Evolutionary conservation across 2,888 invertebrate genomes (phyloP).

Genomic region (Malacosoma neustria): DNA sequence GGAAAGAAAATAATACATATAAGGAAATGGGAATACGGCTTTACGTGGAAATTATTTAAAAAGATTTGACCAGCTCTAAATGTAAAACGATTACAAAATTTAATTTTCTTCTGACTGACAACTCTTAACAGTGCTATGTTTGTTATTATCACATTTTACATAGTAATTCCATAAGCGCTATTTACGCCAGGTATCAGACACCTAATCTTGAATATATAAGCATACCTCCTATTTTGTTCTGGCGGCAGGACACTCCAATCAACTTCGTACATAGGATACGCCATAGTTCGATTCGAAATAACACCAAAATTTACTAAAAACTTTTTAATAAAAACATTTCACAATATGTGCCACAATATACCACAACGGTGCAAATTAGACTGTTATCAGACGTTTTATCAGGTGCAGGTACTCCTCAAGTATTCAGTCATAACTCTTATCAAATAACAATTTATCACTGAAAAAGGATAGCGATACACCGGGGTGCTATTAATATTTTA

Average conservation of each 20-base stretch:
- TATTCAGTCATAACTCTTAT: constrained; percentile 70
- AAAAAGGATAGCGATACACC: constrained; percentile 70
- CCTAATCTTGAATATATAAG: constrained; percentile 13
- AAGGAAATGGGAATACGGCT: background rate
- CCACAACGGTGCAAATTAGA: constrained; percentile 56
- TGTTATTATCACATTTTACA: too few species aligned
- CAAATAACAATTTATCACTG: constrained; percentile 69
- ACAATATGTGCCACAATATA: constrained; percentile 48
- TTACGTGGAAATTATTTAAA: background rate
- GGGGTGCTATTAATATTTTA: constrained; percentile 52
- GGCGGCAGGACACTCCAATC: constrained; percentile 91
- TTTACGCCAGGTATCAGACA: background rate
- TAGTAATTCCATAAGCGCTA: too few species aligned
- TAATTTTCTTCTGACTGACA: too few species aligned
- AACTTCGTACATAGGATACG: constrained; percentile 80
- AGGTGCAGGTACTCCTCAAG: constrained; percentile 63
- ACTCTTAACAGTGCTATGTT: too few species aligned
- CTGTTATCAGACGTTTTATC: constrained; percentile 71
- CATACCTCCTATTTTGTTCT: constrained; percentile 88
- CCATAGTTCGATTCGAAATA: constrained; percentile 42
- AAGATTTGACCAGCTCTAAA: too few species aligned
- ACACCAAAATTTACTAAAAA: constrained; percentile 31
- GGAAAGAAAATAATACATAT: background rate
- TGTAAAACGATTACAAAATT: too few species aligned
- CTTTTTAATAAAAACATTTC: constrained; percentile 53